A percentile compares a stretch with the other conserved stretches of the same genome.
Conservation (phyloP, 2,113 vertebrate genomes). For the Oncorhynchus clarkii region DNA sequence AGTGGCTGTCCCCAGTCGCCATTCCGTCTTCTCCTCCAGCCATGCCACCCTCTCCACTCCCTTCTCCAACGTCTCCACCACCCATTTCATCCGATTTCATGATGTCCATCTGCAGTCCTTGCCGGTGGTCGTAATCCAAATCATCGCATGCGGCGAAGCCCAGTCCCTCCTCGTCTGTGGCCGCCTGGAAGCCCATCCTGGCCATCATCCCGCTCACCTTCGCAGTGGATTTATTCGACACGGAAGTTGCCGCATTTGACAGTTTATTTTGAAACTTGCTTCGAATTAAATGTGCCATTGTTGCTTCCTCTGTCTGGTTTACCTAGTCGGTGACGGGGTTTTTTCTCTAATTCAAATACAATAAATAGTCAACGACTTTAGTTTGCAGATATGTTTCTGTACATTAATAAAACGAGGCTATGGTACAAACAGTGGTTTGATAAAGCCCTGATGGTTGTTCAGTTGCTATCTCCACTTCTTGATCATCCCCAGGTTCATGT, state of each 20-base stretch:
- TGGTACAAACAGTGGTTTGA: conserved; percentile 5
- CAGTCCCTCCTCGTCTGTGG: conserved; percentile 92
- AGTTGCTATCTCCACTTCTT: conserved; percentile 84
- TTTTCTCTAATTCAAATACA: background rate
- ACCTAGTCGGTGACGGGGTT: conserved; percentile 22
- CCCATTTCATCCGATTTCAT: conserved; percentile 81
- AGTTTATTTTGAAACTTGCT: conserved; percentile 92
- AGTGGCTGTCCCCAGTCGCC: conserved; percentile 87
- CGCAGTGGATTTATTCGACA: conserved; percentile 96
- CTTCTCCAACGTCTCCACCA: conserved; percentile 58
- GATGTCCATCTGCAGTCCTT: conserved; percentile 98
- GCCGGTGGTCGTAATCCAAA: conserved; percentile 94
- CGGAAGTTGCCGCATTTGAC: conserved; percentile 89
- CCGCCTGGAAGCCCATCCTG: conserved; percentile 96
- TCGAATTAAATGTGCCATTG: conserved; percentile 93
- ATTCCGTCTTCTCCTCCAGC: conserved; percentile 61
- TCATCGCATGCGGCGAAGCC: conserved; percentile 95
- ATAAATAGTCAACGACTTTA: conserved; percentile 12
- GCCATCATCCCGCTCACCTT: conserved; percentile 98
- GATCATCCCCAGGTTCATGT: conserved; percentile 83
- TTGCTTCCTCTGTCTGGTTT: conserved; percentile 16
- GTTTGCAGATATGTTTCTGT: conserved; percentile 48
- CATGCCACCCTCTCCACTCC: conserved; percentile 76
- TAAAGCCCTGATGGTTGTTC: conserved; percentile 52
- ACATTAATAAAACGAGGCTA: conserved; percentile 53